phyloP scores from a whole-genome alignment of 1,140 invertebrate genomes.

The Saccostrea glomerata region DNA sequence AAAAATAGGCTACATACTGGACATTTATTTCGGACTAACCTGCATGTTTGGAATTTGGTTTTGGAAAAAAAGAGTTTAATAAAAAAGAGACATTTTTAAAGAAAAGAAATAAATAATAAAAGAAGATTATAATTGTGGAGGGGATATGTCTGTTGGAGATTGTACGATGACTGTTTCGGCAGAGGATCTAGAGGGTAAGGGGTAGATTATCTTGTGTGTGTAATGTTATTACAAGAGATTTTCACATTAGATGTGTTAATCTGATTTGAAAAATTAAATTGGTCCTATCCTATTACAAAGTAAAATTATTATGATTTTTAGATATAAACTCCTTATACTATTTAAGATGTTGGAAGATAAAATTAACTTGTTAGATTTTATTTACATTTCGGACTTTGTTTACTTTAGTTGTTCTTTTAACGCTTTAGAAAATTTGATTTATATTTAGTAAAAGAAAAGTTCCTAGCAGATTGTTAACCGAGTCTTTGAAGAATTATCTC shows the following conservation, averaged over 20 bases:
- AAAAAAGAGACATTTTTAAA: background rate
- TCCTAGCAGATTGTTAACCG: background rate
- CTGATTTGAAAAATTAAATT: constrained; percentile 36
- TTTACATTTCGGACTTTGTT: constrained; percentile 27
- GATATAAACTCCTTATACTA: constrained; percentile 9
- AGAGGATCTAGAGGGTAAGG: constrained; percentile 49
- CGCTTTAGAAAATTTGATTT: background rate
- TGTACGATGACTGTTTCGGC: constrained; percentile 35
- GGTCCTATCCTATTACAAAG: constrained; percentile 28
- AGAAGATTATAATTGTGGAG: background rate
- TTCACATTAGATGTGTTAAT: constrained; percentile 34
- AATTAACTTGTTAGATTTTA: background rate
- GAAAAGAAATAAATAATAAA: background rate
- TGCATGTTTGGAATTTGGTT: background rate
- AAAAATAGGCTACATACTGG: constrained; percentile 12
- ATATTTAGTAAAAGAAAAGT: background rate
- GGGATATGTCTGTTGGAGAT: constrained; percentile 40
- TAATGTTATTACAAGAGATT: constrained; percentile 37
- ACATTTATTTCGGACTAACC: background rate
- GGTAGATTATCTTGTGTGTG: constrained; percentile 17
- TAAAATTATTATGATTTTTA: constrained; percentile 10
- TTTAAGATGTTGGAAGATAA: background rate
- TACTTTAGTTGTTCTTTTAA: background rate
- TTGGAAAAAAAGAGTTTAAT: background rate
- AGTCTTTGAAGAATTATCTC: background rate